Evolutionary conservation across 2,113 vertebrate genomes (phyloP), one percentile per base, ranked within the genome.

Genomic region (Nymphicus hollandicus): DNA sequence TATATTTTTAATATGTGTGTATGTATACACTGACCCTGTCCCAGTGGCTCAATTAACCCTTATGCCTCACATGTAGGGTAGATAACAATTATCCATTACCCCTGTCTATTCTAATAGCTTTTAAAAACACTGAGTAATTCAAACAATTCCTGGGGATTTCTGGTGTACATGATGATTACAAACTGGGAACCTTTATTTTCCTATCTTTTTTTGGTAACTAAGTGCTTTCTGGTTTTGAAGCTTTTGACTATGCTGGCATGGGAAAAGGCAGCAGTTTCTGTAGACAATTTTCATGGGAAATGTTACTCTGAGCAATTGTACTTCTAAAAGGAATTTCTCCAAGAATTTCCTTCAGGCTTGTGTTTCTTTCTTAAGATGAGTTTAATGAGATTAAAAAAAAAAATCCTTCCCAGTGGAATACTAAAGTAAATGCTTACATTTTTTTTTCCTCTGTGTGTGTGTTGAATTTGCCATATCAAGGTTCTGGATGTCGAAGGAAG

Each of bases 261-360:
- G 50, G 88, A 83, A 93, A 77, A 94, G 18, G 23, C 60, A 77
- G 79, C 1, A 2, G 25, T 81, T 94, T 82, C 68, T 90, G 22
- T 53, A 68, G 76, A 41, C 78, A 74, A 83, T 81, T 91, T 96
- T 74, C 24, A 55, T 55, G 72, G 76, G 71, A 77, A 88, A 52
- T 60, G 29, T 88, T 90, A 83, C 72, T 91, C 33, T 91, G 68
- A 31, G 68, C 13, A 71, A 68, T 58, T 89, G 22, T 82, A 52
- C 50, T 83, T 95, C 6, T 86, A 72, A 86, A 88, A 78, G 37
- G 17, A 73, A 60, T 88, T 93, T 94, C 25, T 78, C 7, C 39
- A 66, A 83, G 47, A 81, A 86, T 81, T 83, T 94, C 68, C 85
- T 93, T 87, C 64, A 88, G 87, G 74, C n/a, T 82, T 88, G 60